A percentile compares a stretch with the other conserved stretches of the same genome.
Evolutionary conservation across 92 coral and sea anemone genomes (phyloP).

Genomic region (Palythoa grandis): DNA sequence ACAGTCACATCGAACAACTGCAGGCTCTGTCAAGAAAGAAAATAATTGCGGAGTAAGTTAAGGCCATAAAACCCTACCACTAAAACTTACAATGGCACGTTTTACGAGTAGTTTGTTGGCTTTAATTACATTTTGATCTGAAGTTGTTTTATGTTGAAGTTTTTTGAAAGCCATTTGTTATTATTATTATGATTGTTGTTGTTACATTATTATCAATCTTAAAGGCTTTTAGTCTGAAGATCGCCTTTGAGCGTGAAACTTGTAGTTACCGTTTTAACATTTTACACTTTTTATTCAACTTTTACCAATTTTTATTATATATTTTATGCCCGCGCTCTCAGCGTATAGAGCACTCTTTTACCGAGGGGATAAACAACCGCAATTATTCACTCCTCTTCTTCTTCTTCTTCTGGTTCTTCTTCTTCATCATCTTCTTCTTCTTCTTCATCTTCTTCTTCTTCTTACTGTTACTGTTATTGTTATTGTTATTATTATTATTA

Average conservation of each 20-base stretch:
- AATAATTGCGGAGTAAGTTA: neutral
- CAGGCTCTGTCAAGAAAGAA: slow-evolving; percentile 6
- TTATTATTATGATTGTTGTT: too few species aligned
- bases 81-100: neutral
- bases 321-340: too few species aligned
- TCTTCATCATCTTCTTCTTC: neutral
- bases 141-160: neutral
- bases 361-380: too few species aligned
- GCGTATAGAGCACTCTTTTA: too few species aligned
- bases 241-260: too few species aligned
- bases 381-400: neutral
- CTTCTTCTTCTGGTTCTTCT: neutral
- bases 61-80: neutral
- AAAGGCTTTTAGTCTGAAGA: too few species aligned
- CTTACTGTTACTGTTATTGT: neutral
- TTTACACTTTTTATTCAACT: too few species aligned
- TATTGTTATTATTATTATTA: neutral
- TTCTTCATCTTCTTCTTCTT: neutral
- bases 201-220: too few species aligned
- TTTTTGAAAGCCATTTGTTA: neutral
- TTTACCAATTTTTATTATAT: too few species aligned
- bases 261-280: too few species aligned
- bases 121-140: neutral
- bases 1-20: slow-evolving; percentile 14
- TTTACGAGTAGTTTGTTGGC: neutral